Evolutionary conservation across 37 sponge, comb jelly and placozoan genomes (phyloP).

Genomic region (Eunapius fragilis): DNA sequence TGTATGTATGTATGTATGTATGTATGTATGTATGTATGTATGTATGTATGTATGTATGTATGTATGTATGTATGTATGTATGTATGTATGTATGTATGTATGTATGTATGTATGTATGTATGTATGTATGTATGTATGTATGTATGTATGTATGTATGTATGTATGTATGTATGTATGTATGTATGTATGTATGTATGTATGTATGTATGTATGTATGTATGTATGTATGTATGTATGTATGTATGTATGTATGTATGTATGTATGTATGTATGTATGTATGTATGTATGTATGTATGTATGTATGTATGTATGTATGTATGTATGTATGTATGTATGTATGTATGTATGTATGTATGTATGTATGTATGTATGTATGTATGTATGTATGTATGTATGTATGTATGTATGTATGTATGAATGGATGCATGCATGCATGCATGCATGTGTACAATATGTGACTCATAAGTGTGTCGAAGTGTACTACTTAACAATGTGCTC

Average conservation of each 20-base stretch:
- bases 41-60: background rate
- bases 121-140: background rate
- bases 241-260: no score
- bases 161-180: conserved; percentile 1
- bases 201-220: no score
- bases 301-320: background rate
- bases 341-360: no score
- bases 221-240: no score
- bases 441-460: no score
- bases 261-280: background rate
- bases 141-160: background rate
- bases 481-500: no score
- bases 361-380: no score
- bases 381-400: no score
- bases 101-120: no score
- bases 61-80: background rate
- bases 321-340: no score
- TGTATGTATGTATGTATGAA: background rate
- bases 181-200: conserved; percentile 2
- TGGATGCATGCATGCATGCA: background rate
- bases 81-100: no score
- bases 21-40: conserved; percentile 20
- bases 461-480: no score
- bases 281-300: background rate
- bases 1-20: background rate